Conservation (phyloP, 2,113 vertebrate genomes). For the Ibidorhyncha struthersii region DNA sequence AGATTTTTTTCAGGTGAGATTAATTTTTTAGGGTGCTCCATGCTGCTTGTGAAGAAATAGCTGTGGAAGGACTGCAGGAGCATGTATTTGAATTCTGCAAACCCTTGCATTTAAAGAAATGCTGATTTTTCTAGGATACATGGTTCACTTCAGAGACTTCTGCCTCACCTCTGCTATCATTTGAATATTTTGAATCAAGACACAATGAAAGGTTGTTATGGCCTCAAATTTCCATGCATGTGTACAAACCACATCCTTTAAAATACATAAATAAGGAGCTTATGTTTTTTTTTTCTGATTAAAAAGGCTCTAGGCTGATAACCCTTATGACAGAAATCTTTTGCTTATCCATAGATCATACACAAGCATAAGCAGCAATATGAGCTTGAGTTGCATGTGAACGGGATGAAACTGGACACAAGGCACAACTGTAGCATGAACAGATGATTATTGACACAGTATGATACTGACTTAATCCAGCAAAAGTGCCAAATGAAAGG, state of each 20-base stretch:
- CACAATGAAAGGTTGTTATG: neutral
- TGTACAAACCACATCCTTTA: neutral
- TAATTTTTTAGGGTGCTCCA: constrained; percentile 11
- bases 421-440: neutral
- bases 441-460: neutral
- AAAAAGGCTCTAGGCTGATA: neutral
- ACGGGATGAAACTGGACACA: neutral
- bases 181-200: neutral
- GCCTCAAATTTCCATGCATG: neutral
- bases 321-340: neutral
- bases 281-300: neutral
- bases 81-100: neutral
- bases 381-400: neutral
- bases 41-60: neutral
- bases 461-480: neutral
- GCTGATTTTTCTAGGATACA: neutral
- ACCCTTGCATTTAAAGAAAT: neutral
- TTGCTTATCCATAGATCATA: neutral
- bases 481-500: neutral
- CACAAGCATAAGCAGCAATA: neutral
- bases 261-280: neutral
- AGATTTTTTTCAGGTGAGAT: neutral
- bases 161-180: neutral
- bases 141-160: neutral
- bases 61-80: neutral